Base-by-base conservation (phyloP, 1,140 invertebrate genomes). In the Medauroidea extradentata region DNA sequence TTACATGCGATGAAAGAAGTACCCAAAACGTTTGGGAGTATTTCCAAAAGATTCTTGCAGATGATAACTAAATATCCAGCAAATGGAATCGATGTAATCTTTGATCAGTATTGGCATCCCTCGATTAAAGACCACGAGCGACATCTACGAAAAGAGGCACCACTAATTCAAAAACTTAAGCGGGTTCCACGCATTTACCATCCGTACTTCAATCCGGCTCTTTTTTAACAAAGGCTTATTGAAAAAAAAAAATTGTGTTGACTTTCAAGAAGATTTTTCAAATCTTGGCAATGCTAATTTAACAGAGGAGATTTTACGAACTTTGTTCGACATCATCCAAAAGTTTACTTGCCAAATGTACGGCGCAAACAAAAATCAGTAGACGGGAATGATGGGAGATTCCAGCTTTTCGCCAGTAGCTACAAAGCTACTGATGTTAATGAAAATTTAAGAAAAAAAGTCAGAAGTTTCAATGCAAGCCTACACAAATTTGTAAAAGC, bases 201-300 rank as follows among this genome's bases (percentile, higher is more conserved):
- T 73, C 21, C 75, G 74, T 62, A 75, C 56, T 75, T 65, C 54
- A 75, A 74, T 62, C 72, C 72, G 23, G 63, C 67, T 11, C n/a
- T 72, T 70, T 48, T 66, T 61, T 14, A 63, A 57, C 13, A 69
- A 66, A 65, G 68, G 67, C n/a, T n/a, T n/a, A 8, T 69, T 69
- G 64, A 13, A 53, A 57, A 63, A 57, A 49, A 34, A 34, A 34
- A 34, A 34, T 7, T 7, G 11, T 7, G 11, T 4, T 34, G 4
- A 11, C 5, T 34, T 34, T 34, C 29, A 34, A 34, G 5, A 11
- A 34, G 29, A 4, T 7, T 34, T 34, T 34, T 4, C 29, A 7
- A 34, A 4, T 34, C 29, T 34, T 34, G 29, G 29, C 11, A 11
- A 34, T 7, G 11, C 4, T 7, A 34, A 34, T 49, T 53, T 62